These are phyloP conservation scores for Microcebus lehilahytsara DNA, from an alignment of 2,113 vertebrate species.

Conservation along the genomic window DNA sequence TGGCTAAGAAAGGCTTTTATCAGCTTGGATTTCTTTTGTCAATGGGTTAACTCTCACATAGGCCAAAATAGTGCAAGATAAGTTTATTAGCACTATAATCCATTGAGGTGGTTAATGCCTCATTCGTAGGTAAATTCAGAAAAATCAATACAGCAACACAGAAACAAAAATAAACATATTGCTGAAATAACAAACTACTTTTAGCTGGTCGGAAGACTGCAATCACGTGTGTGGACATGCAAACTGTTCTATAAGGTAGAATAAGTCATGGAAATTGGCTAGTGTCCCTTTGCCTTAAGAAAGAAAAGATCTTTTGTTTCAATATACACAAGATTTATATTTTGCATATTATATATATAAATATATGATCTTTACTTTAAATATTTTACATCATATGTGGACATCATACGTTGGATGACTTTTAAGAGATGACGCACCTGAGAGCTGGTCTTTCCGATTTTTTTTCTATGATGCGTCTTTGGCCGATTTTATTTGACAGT, in stretches of 20 bases:
- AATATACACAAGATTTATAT: not conserved
- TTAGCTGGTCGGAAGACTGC: not conserved
- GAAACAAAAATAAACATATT: constrained; percentile 29
- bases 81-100: constrained; percentile 76
- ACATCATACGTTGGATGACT: not conserved
- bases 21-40: constrained; percentile 23
- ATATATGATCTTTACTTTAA: not conserved
- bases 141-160: constrained; percentile 24
- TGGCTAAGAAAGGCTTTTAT: constrained; percentile 57
- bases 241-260: not conserved
- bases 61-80: constrained; percentile 74
- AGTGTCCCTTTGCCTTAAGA: constrained; percentile 1
- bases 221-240: constrained; percentile 27
- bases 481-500: constrained; percentile 13
- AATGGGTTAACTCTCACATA: constrained; percentile 67
- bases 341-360: not conserved
- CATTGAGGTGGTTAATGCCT: constrained; percentile 48
- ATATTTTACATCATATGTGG: constrained; percentile 4
- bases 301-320: not conserved
- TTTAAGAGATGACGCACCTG: not conserved
- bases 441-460: not conserved
- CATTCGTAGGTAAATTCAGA: constrained; percentile 57
- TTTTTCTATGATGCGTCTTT: constrained; percentile 19
- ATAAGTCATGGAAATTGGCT: not conserved
- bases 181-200: constrained; percentile 40